phyloP scores from a whole-genome alignment of 2,113 vertebrate species.

The Lophura nycthemera region DNA sequence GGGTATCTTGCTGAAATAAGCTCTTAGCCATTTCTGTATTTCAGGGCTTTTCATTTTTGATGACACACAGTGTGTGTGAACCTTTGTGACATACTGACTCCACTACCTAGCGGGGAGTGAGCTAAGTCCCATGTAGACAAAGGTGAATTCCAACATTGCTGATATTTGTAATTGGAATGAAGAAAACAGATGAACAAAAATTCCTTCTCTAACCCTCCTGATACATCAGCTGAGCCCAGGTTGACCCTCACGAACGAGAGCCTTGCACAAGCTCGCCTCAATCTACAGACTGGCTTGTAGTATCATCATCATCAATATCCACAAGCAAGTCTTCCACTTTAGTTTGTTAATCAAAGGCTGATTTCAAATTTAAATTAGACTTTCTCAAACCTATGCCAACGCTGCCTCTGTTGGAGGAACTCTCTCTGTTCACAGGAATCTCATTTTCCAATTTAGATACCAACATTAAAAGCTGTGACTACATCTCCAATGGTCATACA shows the following conservation, averaged over 20 bases:
- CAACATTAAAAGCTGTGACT: not conserved
- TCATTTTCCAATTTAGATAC: not conserved
- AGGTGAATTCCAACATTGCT: conserved; percentile 11
- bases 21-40: not conserved
- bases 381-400: not conserved
- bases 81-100: not conserved
- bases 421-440: not conserved
- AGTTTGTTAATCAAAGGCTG: not conserved
- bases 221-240: not conserved
- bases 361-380: not conserved
- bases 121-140: not conserved
- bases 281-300: not conserved
- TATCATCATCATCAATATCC: not conserved
- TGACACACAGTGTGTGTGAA: not conserved
- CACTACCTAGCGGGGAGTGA: not conserved
- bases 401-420: not conserved
- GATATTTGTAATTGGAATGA: conserved; percentile 15
- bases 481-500: fast-evolving
- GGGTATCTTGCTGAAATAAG: conserved; percentile 43
- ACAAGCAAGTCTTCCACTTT: not conserved
- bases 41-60: not conserved
- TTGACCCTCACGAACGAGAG: not conserved
- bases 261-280: not conserved
- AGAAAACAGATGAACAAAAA: conserved; percentile 33
- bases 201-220: conserved; percentile 38